Base-by-base conservation (phyloP, 2,797 vertebrate genomes). In the Aselliscus stoliczkanus region DNA sequence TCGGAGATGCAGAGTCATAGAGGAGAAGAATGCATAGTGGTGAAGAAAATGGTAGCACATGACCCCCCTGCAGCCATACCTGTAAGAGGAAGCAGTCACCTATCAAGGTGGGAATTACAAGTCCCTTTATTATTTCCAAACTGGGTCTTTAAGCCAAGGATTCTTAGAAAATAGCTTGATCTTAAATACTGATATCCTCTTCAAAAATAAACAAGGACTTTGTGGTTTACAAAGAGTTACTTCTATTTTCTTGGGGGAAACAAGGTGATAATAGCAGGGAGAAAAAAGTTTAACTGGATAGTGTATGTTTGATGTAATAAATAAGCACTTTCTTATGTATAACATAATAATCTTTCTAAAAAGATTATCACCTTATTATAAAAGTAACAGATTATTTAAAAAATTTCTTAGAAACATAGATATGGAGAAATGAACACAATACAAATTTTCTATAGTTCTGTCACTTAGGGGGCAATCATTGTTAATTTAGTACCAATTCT, bases 341-440 rank as follows among this genome's bases (percentile, higher is more conserved):
- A 50, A 50, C 47, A 47, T 47, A 47, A 44, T 44, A 44, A 14
- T 15, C 47, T 88, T 83, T 88, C 39, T 65, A 27, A 79, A 37
- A 42, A 72, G 65, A 84, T 70, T 25, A 79, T 5, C 18, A 70
- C 52, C 69, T 93, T 93, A 58, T 62, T 82, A 60, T 54, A 27
- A 50, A 86, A 81, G 50, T 76, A 84, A 67, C 17, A 21, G 54
- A 50, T 50, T 91, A 42, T 11, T 84, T 58, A 60, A 86, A 70
- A 58, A 85, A 50, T 25, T 81, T 84, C 65, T 93, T 91, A 56
- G 54, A 79, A 82, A 73, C 56, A 77, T 13, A 62, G 12, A 72
- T 54, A 65, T 82, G 52, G 20, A 79, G 39, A 89, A 93, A 94
- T 83, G 14, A 94, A 50, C n/a, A 76, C 25, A 67, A 65, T 37